phyloP scores from a whole-genome alignment of 2,113 vertebrate genomes.

The Narcine bancroftii region DNA sequence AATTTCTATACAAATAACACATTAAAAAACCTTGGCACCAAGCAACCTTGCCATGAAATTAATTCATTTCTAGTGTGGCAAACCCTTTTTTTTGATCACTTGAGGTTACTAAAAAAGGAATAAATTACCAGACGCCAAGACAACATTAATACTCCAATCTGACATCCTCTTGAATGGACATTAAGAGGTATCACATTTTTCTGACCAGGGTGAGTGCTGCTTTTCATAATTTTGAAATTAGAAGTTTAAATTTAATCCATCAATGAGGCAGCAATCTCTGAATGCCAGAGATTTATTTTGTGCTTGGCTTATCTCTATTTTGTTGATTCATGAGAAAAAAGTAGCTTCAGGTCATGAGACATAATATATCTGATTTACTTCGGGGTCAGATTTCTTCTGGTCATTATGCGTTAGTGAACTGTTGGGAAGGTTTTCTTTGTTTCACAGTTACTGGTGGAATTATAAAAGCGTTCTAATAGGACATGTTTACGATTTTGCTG shows the following conservation, averaged over 20 bases:
- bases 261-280: background rate
- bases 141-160: background rate
- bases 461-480: slow-evolving; percentile 23
- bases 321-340: slow-evolving; percentile 22
- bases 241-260: background rate
- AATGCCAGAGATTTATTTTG: background rate
- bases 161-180: background rate
- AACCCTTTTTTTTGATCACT: background rate
- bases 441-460: slow-evolving; percentile 16
- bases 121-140: background rate
- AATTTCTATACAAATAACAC: background rate
- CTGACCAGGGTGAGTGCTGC: too few species aligned
- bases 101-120: background rate
- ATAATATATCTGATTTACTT: slow-evolving; percentile 35
- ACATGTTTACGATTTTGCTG: slow-evolving; percentile 11
- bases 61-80: background rate
- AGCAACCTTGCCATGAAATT: background rate
- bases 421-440: slow-evolving; percentile 16
- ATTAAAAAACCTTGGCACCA: background rate
- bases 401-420: slow-evolving; percentile 21
- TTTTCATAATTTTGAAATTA: background rate
- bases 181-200: background rate
- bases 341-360: background rate
- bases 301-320: slow-evolving; percentile 1
- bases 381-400: slow-evolving; percentile 9